Conservation (phyloP, 2,113 vertebrate species). For the Propithecus coquereli region DNA sequence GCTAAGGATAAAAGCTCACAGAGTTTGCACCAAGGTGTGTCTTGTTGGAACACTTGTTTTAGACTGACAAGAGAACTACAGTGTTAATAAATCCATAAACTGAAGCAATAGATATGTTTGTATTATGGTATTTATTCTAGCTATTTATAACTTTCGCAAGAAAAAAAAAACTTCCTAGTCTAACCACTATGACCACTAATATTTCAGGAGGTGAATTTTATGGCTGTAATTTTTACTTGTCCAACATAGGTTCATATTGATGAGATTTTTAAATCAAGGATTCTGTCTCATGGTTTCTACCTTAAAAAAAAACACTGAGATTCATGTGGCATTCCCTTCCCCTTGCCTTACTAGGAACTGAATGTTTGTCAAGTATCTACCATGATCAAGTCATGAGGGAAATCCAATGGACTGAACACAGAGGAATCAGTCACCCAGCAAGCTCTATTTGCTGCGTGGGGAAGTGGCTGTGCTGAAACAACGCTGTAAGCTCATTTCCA, state of each 20-base stretch:
- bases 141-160: background rate
- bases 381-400: background rate
- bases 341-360: background rate
- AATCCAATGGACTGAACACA: background rate
- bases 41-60: background rate
- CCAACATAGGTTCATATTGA: background rate
- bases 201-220: background rate
- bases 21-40: background rate
- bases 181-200: background rate
- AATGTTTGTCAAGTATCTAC: background rate
- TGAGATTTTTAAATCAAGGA: background rate
- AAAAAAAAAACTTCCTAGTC: conserved; percentile 3
- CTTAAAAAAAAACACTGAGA: background rate
- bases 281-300: background rate
- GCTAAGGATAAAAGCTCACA: background rate
- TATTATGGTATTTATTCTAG: background rate
- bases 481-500: background rate
- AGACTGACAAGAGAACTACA: background rate
- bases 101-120: background rate
- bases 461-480: background rate
- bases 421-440: background rate
- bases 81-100: background rate
- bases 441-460: background rate
- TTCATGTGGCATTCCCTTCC: background rate
- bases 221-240: background rate